Conservation (phyloP, 1,140 invertebrate species). For the Bombus consobrinus region DNA sequence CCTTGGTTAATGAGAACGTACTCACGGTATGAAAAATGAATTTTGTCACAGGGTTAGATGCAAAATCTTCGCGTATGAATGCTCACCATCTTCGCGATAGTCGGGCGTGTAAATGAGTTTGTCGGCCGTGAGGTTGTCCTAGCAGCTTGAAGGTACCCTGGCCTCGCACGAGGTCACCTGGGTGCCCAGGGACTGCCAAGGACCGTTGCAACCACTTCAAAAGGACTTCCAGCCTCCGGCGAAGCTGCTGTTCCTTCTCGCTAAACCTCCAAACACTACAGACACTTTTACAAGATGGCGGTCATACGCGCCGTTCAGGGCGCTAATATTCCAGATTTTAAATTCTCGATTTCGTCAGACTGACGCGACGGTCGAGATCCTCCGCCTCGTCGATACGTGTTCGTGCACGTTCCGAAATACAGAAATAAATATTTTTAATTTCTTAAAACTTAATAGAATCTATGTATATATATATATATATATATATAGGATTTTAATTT, state of each 20-base stretch:
- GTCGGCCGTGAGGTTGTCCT: conserved; percentile 57
- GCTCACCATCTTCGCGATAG: conserved; percentile 77
- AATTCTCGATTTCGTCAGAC: conserved; percentile 28
- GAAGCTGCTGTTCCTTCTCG: conserved; percentile 69
- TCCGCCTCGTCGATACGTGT: neutral
- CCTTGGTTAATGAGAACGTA: neutral
- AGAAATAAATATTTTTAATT: neutral
- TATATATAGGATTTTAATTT: no score
- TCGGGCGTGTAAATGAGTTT: conserved; percentile 69
- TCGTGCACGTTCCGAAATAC: neutral
- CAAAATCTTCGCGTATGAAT: conserved; percentile 19
- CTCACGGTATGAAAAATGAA: neutral
- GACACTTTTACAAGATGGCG: conserved; percentile 70
- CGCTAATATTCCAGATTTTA: conserved; percentile 50
- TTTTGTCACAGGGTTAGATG: conserved; percentile 29
- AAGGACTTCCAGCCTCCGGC: conserved; percentile 73
- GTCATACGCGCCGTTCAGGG: conserved; percentile 43
- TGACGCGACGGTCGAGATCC: no score
- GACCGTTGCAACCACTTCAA: conserved; percentile 70
- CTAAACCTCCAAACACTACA: conserved; percentile 70
- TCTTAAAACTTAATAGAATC: neutral
- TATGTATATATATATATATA: neutral
- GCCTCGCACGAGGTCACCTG: conserved; percentile 71
- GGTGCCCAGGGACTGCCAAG: conserved; percentile 74
- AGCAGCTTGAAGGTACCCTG: conserved; percentile 66